Evolutionary conservation across 1,140 invertebrate species (phyloP).

Genomic region (Penaeus japonicus): DNA sequence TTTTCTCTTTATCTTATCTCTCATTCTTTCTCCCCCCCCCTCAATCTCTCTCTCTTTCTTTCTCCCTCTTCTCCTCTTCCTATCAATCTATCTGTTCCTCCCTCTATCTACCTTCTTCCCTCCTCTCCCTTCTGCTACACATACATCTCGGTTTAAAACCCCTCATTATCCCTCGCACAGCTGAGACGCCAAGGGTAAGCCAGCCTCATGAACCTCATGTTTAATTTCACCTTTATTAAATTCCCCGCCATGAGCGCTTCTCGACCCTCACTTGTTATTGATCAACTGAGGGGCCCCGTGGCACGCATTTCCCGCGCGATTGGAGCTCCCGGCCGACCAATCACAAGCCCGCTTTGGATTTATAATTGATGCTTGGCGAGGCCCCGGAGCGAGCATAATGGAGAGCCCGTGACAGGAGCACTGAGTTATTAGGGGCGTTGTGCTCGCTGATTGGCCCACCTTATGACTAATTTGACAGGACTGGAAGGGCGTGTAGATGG

Average conservation of each 20-base stretch:
- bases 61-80: too few relatives aligned
- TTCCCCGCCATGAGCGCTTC: not conserved
- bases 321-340: not conserved
- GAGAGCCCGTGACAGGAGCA: not conserved
- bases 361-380: constrained; percentile 19
- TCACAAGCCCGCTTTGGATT: not conserved
- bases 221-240: not conserved
- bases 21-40: too few relatives aligned
- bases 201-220: too few relatives aligned
- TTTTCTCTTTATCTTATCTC: too few relatives aligned
- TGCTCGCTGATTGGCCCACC: constrained; percentile 2
- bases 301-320: not conserved
- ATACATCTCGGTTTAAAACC: too few relatives aligned
- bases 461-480: constrained; percentile 38
- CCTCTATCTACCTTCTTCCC: too few relatives aligned
- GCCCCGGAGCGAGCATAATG: constrained; percentile 16
- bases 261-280: constrained; percentile 11
- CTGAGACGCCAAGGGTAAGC: too few relatives aligned
- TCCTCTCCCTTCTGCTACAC: not conserved
- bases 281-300: not conserved
- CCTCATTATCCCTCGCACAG: too few relatives aligned
- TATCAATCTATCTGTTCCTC: too few relatives aligned
- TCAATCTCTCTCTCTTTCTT: too few relatives aligned
- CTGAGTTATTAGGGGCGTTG: constrained; percentile 7
- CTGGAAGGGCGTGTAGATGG: not conserved